Percentiles rank a stretch among this genome's conserved stretches.
Evolutionary conservation across 2,113 vertebrate species (phyloP).

Genomic region (Rhinogobius similis): DNA sequence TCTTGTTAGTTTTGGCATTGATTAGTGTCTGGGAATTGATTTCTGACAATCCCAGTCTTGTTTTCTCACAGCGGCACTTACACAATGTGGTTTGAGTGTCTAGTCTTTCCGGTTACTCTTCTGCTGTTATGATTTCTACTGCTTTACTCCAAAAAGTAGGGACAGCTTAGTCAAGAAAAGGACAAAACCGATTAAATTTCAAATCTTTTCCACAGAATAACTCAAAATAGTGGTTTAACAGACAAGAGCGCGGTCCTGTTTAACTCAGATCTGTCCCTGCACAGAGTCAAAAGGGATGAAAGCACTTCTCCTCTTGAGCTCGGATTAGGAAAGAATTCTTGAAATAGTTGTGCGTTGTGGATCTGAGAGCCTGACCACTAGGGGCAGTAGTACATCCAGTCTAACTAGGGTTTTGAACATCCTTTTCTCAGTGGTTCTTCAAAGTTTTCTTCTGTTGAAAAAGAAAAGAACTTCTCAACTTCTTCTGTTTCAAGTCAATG

Average conservation of each 20-base stretch:
- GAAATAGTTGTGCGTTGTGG: not conserved
- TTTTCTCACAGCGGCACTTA: no score
- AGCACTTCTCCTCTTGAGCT: not conserved
- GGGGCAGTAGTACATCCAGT: not conserved
- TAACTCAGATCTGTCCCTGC: not conserved
- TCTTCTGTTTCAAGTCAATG: constrained; percentile 1
- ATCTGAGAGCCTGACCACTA: not conserved
- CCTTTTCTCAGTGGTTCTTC: constrained; percentile 46
- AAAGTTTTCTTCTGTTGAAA: not conserved
- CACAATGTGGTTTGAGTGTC: no score
- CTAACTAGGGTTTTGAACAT: constrained; percentile 46
- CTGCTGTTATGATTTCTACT: not conserved
- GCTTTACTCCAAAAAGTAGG: not conserved
- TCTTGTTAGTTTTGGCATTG: no score
- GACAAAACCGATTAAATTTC: not conserved
- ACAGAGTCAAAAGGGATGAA: not conserved
- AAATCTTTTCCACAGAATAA: not conserved
- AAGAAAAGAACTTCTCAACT: constrained; percentile 11
- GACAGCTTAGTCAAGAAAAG: not conserved
- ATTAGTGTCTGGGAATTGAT: no score
- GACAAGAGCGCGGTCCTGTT: not conserved
- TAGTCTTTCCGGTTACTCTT: no score
- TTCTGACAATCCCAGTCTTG: no score
- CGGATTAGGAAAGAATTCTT: not conserved
- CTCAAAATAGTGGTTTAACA: not conserved